A percentile compares a stretch with the other conserved stretches of the same genome.
phyloP scores from a whole-genome alignment of 2,113 vertebrate genomes.

The Amphilophus citrinellus region DNA sequence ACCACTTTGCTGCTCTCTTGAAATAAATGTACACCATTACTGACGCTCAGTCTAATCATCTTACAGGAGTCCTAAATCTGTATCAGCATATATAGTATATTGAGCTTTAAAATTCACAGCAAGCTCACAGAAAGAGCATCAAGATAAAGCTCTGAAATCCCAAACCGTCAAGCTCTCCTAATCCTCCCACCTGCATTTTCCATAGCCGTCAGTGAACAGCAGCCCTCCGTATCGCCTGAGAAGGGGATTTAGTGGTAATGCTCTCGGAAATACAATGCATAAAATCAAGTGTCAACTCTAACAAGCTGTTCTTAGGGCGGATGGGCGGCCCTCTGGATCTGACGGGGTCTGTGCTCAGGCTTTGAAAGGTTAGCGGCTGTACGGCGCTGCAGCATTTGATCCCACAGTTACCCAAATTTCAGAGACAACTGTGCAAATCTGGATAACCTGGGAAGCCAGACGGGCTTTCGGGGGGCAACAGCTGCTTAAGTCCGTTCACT shows the following conservation, averaged over 20 bases:
- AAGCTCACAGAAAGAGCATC: slow-evolving; percentile 56
- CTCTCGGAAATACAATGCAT: slow-evolving; percentile 71
- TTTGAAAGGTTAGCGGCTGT: slow-evolving; percentile 45
- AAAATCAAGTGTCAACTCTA: slow-evolving; percentile 73
- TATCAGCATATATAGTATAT: slow-evolving; percentile 44
- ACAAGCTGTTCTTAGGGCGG: slow-evolving; percentile 67
- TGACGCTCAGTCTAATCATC: slow-evolving; percentile 53
- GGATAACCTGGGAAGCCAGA: slow-evolving; percentile 64
- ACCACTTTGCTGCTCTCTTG: not conserved
- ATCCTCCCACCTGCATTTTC: slow-evolving; percentile 68
- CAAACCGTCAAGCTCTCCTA: slow-evolving; percentile 43
- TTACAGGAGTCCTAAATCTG: slow-evolving; percentile 62
- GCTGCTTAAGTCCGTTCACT: slow-evolving; percentile 61
- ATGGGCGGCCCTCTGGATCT: slow-evolving; percentile 16
- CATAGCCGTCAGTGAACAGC: slow-evolving; percentile 50
- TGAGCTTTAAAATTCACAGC: slow-evolving; percentile 53
- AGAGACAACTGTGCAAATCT: slow-evolving; percentile 70
- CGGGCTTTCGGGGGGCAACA: slow-evolving; percentile 62
- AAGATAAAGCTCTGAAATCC: slow-evolving; percentile 66
- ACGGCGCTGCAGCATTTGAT: slow-evolving; percentile 40
- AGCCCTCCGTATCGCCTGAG: slow-evolving; percentile 52
- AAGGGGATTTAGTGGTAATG: slow-evolving; percentile 72
- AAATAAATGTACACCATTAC: slow-evolving; percentile 13
- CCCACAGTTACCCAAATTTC: slow-evolving; percentile 55
- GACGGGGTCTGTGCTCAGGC: not conserved